Base-by-base conservation (phyloP, 2,797 vertebrate genomes). In the Spinus olivaceus region DNA sequence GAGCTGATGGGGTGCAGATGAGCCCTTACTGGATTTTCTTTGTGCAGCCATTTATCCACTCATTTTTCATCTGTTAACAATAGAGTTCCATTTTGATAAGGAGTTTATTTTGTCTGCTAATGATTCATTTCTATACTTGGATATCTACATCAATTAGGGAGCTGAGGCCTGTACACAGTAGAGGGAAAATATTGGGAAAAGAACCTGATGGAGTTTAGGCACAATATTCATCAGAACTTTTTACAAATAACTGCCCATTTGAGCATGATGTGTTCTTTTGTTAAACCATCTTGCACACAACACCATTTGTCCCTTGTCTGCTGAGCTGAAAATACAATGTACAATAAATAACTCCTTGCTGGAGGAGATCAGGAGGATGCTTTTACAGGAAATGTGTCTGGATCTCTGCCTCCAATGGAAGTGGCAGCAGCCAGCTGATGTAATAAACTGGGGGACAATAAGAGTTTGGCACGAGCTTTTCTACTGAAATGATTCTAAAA, bases 71-170 rank as follows among this genome's bases (percentile, higher is more conserved):
- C 65, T 57, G 24, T 64, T 93, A 93, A 90, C 93, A 96, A 91
- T 39, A 12, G 63, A 93, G 63, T 44, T 84, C 78, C 49, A 61
- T 80, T 96, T 65, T 81, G 86, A 88, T 95, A 96, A 94, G 73
- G 39, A 91, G 82, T 88, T 93, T 94, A 90, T 96, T 97, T 96
- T 95, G 67, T 78, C 86, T 94, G 87, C 94, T 96, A 94, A 95
- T 92, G 84, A 96, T 66, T 96, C 77, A 71, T 78, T 96, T 94
- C 61, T 59, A 18, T 67, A 30, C 72, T 74, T 47, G 32, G 49
- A 33, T 79, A 79, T 92, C 90, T 81, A 14, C 79, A 81, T 77
- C 64, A 64, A 42, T 87, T 66, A 77, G 69, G 60, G 74, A 60
- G 23, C 63, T 89, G 42, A 78, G 71, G 78, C 51, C 81, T 86